Percentiles rank a stretch among this genome's conserved stretches.
Evolutionary conservation across 1,140 invertebrate species (phyloP).

Genomic region (Ceratina calcarata): DNA sequence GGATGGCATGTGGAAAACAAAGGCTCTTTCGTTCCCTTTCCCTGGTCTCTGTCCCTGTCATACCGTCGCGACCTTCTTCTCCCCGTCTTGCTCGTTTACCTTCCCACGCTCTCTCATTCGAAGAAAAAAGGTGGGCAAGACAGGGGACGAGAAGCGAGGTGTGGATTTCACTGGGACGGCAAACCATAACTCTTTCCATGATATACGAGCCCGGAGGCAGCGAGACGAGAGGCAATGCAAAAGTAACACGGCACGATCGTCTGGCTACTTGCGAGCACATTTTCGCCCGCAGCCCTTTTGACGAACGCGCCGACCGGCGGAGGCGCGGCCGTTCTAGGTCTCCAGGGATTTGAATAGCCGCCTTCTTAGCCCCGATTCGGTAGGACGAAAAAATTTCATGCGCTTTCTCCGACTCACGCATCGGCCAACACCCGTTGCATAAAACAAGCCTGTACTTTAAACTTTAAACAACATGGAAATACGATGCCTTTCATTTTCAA

Average conservation of each 20-base stretch:
- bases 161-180: slow-evolving; percentile 56
- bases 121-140: slow-evolving; percentile 27
- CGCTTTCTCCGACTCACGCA: not conserved
- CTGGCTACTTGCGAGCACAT: slow-evolving; percentile 49
- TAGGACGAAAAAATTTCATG: slow-evolving; percentile 39
- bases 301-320: slow-evolving; percentile 49
- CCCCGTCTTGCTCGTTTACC: slow-evolving; percentile 13
- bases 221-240: slow-evolving; percentile 57
- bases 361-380: slow-evolving; percentile 47
- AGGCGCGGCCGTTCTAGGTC: slow-evolving; percentile 10
- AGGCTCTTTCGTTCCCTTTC: slow-evolving; percentile 21
- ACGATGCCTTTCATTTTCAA: slow-evolving; percentile 32
- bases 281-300: slow-evolving; percentile 58
- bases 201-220: slow-evolving; percentile 57
- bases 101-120: slow-evolving; percentile 21
- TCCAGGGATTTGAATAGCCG: slow-evolving; percentile 50
- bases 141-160: slow-evolving; percentile 33
- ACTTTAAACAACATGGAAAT: slow-evolving; percentile 39
- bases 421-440: slow-evolving; percentile 14
- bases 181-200: slow-evolving; percentile 63
- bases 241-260: slow-evolving; percentile 62
- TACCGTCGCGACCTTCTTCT: not conserved
- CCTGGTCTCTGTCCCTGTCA: not conserved
- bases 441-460: slow-evolving; percentile 25
- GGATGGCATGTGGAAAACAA: slow-evolving; percentile 38